Percentiles rank a stretch among this genome's conserved stretches.
phyloP scores from a whole-genome alignment of 2,888 invertebrate genomes.

The Trachelus troglodyta region DNA sequence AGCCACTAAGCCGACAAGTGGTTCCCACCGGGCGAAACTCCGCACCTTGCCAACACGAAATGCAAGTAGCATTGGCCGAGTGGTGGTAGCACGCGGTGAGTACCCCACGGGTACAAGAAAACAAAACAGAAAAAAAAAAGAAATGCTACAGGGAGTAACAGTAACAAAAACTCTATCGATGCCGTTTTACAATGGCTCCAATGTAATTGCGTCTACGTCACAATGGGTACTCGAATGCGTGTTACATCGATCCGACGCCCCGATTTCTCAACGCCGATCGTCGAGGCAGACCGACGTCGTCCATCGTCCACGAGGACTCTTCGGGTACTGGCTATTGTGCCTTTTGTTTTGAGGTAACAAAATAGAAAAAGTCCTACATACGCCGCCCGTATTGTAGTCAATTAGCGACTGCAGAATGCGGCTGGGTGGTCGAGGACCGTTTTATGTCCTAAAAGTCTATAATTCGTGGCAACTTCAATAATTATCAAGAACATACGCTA shows the following conservation, averaged over 20 bases:
- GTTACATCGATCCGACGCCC: constrained; percentile 59
- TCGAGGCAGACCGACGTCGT: constrained; percentile 26
- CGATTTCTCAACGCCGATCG: constrained; percentile 38
- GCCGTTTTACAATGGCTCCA: constrained; percentile 41
- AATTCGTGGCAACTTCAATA: no score
- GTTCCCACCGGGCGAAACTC: constrained; percentile 58
- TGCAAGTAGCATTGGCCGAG: constrained; percentile 17
- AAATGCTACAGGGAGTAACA: constrained; percentile 45
- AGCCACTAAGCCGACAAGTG: constrained; percentile 54
- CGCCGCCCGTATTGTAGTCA: constrained; percentile 59
- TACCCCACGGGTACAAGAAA: neutral
- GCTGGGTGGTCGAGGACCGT: constrained; percentile 22
- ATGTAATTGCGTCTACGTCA: constrained; percentile 53
- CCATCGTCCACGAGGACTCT: constrained; percentile 37
- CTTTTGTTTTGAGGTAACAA: constrained; percentile 65
- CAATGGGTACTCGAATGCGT: constrained; percentile 58
- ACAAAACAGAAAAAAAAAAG: constrained; percentile 15
- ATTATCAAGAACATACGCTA: no score
- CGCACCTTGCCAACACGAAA: constrained; percentile 47
- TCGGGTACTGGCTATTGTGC: constrained; percentile 54
- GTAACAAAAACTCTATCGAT: constrained; percentile 62
- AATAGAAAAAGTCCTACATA: constrained; percentile 63
- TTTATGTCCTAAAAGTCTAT: no score
- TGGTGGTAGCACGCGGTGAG: neutral
- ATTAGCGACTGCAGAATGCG: constrained; percentile 48